Base-by-base conservation (phyloP, 2,113 vertebrate species). In the Pseudonaja textilis region DNA sequence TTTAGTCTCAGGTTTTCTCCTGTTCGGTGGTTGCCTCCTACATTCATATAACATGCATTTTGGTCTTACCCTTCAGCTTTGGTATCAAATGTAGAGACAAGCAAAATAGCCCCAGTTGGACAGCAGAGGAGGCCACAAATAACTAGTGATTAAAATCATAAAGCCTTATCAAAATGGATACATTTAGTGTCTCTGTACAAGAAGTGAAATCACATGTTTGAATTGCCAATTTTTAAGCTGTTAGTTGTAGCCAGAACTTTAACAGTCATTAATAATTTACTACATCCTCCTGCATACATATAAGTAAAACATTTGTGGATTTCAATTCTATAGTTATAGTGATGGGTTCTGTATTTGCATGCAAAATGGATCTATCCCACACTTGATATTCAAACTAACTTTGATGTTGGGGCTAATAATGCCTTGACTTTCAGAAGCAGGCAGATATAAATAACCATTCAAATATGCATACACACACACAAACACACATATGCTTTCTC, bases 1-100 rank as follows among this genome's bases (percentile, higher is more conserved):
- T 90, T 89, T 74, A n/a, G 74, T 85, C 74, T 86, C 61, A 64
- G 56, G 47, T 81, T 85, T 93, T 64, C 86, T 55, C 69, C 92
- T 39, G 57, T 85, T 74, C 90, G 55, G 29, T 90, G 54, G 23
- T 22, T 34, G 88, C 64, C 59, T 89, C 88, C 55, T 93, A 26
- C 56, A 81, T 89, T 93, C 88, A 61, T 26, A 56, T 86, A 86
- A 93, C 74, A 90, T 85, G 88, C 89, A 89, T 93, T 56, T 64
- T 42, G 26, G 45, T 22, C 29, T 87, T 91, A 22, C 81, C 23
- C 50, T 64, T 93, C 55, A 64, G 45, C 57, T 87, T 90, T 90
- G 52, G 18, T 92, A 88, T 85, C 54, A 59, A 50, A 34, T 57
- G 55, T 85, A 85, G 34, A 47, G 88, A 87, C 64, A 50, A 45